Conservation (phyloP, 2,888 invertebrate genomes). For the Pelosia muscerda region DNA sequence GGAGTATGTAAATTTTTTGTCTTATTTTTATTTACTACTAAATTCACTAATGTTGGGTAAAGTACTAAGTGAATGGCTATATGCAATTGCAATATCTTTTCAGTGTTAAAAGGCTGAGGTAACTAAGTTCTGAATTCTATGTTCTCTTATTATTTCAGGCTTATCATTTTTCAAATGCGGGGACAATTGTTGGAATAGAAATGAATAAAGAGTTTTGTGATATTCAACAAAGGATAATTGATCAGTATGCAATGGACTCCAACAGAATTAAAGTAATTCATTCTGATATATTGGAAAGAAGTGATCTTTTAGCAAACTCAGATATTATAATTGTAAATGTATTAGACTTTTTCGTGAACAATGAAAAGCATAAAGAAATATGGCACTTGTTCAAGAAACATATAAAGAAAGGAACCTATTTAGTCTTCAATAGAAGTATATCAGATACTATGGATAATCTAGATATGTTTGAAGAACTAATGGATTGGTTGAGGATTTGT, state of each 20-base stretch:
- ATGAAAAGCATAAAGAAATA: slow-evolving; percentile 86
- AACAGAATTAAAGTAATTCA: slow-evolving; percentile 85
- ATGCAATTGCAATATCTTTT: neutral
- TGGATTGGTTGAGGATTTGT: slow-evolving; percentile 80
- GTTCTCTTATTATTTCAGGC: slow-evolving; percentile 80
- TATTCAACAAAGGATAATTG: slow-evolving; percentile 86
- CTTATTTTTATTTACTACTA: neutral
- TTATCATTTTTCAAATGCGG: slow-evolving; percentile 86
- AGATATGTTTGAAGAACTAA: slow-evolving; percentile 79
- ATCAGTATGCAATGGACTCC: slow-evolving; percentile 81
- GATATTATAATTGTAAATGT: slow-evolving; percentile 90
- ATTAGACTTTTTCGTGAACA: slow-evolving; percentile 89
- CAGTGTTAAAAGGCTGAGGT: neutral
- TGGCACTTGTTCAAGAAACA: slow-evolving; percentile 87
- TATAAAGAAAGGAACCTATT: slow-evolving; percentile 84
- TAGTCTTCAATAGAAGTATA: slow-evolving; percentile 88
- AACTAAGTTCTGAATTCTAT: neutral
- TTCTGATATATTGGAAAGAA: slow-evolving; percentile 86
- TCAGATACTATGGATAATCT: slow-evolving; percentile 82
- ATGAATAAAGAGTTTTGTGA: slow-evolving; percentile 89
- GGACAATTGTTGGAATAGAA: slow-evolving; percentile 89
- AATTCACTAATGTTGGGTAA: neutral
- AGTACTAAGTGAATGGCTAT: neutral
- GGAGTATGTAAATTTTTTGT: slow-evolving; percentile 80
- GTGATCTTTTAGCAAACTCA: slow-evolving; percentile 84